Conservation (phyloP, 2,888 invertebrate species). For the Theretra japonica region DNA sequence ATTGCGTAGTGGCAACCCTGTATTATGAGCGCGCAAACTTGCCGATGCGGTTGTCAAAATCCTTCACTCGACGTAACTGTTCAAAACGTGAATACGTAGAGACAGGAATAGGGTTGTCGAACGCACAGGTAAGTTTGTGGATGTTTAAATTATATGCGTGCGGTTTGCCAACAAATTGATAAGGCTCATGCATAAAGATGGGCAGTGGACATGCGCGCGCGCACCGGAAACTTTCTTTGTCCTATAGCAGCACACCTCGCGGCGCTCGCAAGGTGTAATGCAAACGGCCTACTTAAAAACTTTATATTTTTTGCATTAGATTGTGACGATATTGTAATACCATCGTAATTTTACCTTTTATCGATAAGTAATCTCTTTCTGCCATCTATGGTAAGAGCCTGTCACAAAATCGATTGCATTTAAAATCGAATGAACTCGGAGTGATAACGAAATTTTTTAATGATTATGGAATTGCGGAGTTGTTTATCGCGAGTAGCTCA, state of each 20-base stretch:
- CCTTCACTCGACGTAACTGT: slow-evolving; percentile 10
- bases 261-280: slow-evolving; percentile 33
- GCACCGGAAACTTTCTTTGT: slow-evolving; percentile 62
- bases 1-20: slow-evolving; percentile 54
- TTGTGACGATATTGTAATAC: slow-evolving; percentile 25
- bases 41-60: slow-evolving; percentile 14
- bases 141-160: slow-evolving; percentile 33
- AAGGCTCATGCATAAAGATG: slow-evolving; percentile 75
- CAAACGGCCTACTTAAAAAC: slow-evolving; percentile 31
- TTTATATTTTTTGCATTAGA: slow-evolving; percentile 26
- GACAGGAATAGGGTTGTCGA: slow-evolving; percentile 16
- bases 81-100: slow-evolving; percentile 23
- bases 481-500: not conserved
- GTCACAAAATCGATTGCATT: not conserved
- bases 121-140: slow-evolving; percentile 29
- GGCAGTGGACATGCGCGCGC: slow-evolving; percentile 40
- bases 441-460: slow-evolving; percentile 11
- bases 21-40: slow-evolving; percentile 54
- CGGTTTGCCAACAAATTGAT: slow-evolving; percentile 66
- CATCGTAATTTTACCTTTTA: slow-evolving; percentile 26
- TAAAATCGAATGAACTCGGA: slow-evolving; percentile 10
- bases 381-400: slow-evolving; percentile 11
- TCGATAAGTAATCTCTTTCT: slow-evolving; percentile 20
- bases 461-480: slow-evolving; percentile 6
- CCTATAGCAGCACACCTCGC: slow-evolving; percentile 30